Conservation (phyloP, 2,888 invertebrate species). For the Lepidonotus clava region DNA sequence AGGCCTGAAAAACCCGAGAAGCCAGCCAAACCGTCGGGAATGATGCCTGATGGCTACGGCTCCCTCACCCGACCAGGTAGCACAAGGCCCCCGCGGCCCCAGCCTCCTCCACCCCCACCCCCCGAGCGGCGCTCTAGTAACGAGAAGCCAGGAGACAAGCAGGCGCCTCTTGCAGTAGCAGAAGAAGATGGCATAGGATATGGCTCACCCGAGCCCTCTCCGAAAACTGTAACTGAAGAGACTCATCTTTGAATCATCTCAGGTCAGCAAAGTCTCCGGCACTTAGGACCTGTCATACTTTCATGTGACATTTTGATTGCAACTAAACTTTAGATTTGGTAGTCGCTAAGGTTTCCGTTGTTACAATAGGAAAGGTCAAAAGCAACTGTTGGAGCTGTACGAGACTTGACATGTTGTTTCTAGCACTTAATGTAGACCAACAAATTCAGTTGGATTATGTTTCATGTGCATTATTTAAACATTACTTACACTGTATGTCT, state of each 20-base stretch:
- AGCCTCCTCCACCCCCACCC: constrained; percentile 55
- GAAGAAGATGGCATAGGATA: constrained; percentile 10
- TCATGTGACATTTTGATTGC: neutral
- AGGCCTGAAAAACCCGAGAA: constrained; percentile 52
- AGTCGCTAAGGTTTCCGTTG: constrained; percentile 39
- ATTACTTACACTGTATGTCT: neutral
- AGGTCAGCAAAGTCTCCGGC: neutral
- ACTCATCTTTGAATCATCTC: constrained; percentile 15
- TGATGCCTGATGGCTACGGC: neutral
- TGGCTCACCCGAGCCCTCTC: neutral
- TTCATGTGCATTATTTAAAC: neutral
- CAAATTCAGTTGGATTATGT: neutral
- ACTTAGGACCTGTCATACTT: neutral
- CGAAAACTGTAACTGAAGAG: neutral
- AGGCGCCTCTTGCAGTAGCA: constrained; percentile 41
- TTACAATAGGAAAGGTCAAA: too few species aligned
- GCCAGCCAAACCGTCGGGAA: neutral
- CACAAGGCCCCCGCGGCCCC: constrained; percentile 47
- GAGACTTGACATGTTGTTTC: too few species aligned
- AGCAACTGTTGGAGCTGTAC: too few species aligned
- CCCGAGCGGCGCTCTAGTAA: constrained; percentile 17
- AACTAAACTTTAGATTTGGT: constrained; percentile 10
- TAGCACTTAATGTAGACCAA: too few species aligned
- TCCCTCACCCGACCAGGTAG: neutral
- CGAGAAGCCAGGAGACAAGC: neutral